Evolutionary conservation across 1,140 invertebrate genomes (phyloP).

Genomic region (Portunus trituberculatus): DNA sequence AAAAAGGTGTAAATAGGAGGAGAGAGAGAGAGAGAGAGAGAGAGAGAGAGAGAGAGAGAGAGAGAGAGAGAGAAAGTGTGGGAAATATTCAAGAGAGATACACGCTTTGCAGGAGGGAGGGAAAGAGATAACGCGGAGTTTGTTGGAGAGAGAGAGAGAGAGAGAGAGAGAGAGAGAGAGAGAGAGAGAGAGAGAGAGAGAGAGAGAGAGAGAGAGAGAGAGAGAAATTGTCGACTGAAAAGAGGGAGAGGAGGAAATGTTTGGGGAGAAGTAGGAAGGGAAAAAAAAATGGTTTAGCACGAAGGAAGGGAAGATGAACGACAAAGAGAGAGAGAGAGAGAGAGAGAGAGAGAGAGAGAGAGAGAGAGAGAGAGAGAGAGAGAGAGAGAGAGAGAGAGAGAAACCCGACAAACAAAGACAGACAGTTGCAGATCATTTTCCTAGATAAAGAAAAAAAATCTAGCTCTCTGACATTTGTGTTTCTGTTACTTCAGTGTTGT

Average conservation of each 20-base stretch:
- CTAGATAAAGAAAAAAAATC: background rate
- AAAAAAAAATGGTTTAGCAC: too few relatives aligned
- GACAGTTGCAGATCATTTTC: background rate
- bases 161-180: background rate
- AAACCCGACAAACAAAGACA: background rate
- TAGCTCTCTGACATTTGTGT: too few relatives aligned
- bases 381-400: constrained; percentile 20
- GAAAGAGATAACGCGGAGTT: background rate
- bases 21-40: constrained; percentile 44
- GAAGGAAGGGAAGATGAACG: background rate
- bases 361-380: constrained; percentile 20
- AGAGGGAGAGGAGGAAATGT: too few relatives aligned
- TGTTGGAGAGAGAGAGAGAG: constrained; percentile 32
- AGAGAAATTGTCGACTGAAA: too few relatives aligned
- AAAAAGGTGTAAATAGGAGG: background rate
- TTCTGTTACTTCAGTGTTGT: too few relatives aligned
- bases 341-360: constrained; percentile 20
- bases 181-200: too few relatives aligned
- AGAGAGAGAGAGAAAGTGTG: too few relatives aligned
- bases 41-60: constrained; percentile 24
- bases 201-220: too few relatives aligned
- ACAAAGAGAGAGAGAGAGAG: constrained; percentile 44
- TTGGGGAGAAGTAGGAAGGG: too few relatives aligned
- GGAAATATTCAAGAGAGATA: background rate
- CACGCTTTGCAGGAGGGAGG: background rate